These are phyloP conservation scores for Lycaena phlaeas DNA, from an alignment of 2,888 invertebrate species.

Conservation along the genomic window DNA sequence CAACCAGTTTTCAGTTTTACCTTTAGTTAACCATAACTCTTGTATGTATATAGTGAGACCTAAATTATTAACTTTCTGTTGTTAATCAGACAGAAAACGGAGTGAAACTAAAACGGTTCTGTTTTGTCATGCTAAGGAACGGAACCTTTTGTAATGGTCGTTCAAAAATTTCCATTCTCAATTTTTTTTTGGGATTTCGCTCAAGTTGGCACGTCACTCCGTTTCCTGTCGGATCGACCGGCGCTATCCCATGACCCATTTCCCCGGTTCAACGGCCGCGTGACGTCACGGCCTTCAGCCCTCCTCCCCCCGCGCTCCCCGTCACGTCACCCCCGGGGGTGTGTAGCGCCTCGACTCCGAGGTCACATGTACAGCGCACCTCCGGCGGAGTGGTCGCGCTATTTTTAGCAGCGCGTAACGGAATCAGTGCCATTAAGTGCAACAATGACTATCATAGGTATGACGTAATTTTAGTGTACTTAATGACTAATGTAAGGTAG, in stretches of 20 bases:
- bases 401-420: slow-evolving; percentile 15
- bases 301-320: slow-evolving; percentile 27
- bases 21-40: too few species aligned
- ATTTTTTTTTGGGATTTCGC: too few species aligned
- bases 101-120: too few species aligned
- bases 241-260: slow-evolving; percentile 56
- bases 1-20: too few species aligned
- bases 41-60: too few species aligned
- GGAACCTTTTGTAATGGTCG: too few species aligned
- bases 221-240: slow-evolving; percentile 42
- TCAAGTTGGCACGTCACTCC: too few species aligned
- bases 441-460: slow-evolving; percentile 58
- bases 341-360: slow-evolving; percentile 50
- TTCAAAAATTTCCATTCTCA: too few species aligned
- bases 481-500: too few species aligned
- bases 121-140: too few species aligned
- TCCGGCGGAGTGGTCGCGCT: slow-evolving; percentile 40
- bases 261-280: slow-evolving; percentile 59
- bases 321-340: slow-evolving; percentile 49
- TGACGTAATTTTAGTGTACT: slow-evolving; percentile 6
- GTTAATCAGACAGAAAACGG: too few species aligned
- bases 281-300: slow-evolving; percentile 54
- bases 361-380: slow-evolving; percentile 52
- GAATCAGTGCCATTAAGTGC: slow-evolving; percentile 27
- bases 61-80: too few species aligned